Base-by-base conservation (phyloP, 1,140 invertebrate genomes). In the Oppia nitens region DNA sequence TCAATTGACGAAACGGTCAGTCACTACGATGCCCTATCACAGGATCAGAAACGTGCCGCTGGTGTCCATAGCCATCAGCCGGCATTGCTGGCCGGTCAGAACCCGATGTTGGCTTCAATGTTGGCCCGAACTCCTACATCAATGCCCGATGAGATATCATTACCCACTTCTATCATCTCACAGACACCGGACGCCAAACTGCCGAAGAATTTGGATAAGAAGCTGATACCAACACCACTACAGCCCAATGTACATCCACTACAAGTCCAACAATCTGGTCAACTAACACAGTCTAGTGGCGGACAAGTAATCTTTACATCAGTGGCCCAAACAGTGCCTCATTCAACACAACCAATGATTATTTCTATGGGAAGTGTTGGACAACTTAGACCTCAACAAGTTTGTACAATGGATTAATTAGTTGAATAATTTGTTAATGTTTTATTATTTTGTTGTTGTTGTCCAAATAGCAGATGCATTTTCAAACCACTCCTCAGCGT, bases 41-140 rank as follows among this genome's bases (percentile, higher is more conserved):
- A 6, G n/a, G 49, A 24, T 25, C 21, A 6, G 6, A 24, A 51
- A n/a, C 27, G 49, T 9, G 6, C 55, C 51, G 27, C 55, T 3
- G 11, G 3, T 21, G 14, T 29, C 17, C 3, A 17, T 24, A 56
- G 9, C 55, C 45, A 29, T 20, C 51, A 53, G 32, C 49, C 55
- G 21, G 20, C 51, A 9, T 60, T 64, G 47, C 59, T 67, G 48
- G 66, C 66, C 53, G 60, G 60, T 47, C 64, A 64, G 26, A 67
- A 67, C 57, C 66, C 66, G 24, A 67, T 67, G 66, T 56, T 67
- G n/a, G 64, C 64, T n/a, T 65, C 62, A 20, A 67, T 67, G 66
- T 58, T 67, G 25, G 64, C 66, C 25, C 63, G 65, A 48, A 67
- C 66, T 24, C 65, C 66, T 2, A 57, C 51, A 25, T 60, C 63